Evolutionary conservation across 1,140 invertebrate species (phyloP), one percentile per base, ranked within the genome.

Genomic region (Rhyacophila brunnea): DNA sequence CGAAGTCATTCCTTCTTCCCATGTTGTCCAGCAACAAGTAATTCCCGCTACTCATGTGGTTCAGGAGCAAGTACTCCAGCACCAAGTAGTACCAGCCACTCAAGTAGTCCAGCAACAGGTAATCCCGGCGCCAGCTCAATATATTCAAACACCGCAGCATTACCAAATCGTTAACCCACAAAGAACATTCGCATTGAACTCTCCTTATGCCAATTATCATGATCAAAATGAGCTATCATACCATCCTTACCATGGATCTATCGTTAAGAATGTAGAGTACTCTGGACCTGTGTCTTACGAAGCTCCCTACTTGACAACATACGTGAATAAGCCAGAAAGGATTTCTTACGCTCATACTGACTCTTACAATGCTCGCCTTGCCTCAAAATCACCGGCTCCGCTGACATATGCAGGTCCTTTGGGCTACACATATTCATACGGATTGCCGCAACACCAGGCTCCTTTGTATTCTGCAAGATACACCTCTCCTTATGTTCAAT

Each of bases 301-400:
- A 23, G 9, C 51, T 32, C 23, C 35, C 6, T 58, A 58, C 18
- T 36, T 44, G n/a, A 46, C 44, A 15, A 15, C 44, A 15, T 46
- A 46, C 17, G 44, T 17, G 5, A 46, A 23, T n/a, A 51, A 50
- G 32, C 32, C 7, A 4, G 14, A 40, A 11, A 46, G 46, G 3
- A 45, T 51, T 18, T 59, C 62, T 11, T 64, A 64, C 28, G 47
- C 56, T 10, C 42, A 46, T 11, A 59, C 45, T 35, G 56, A 58
- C 42, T 56, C 56, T 11, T 64, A 46, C 13, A 11, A 18, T 28
- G 40, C 49, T 36, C 57, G 45, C 3, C 40, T 64, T 9, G 50
- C 58, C 3, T 49, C 20, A 13, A 63, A 63, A 19, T 66, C 67
- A 47, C 67, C 68, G 14, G 63, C 49, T 35, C 51, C 75, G 6